Evolutionary conservation across 2,888 invertebrate genomes (phyloP).

Genomic region (Margaritifera margaritifera): DNA sequence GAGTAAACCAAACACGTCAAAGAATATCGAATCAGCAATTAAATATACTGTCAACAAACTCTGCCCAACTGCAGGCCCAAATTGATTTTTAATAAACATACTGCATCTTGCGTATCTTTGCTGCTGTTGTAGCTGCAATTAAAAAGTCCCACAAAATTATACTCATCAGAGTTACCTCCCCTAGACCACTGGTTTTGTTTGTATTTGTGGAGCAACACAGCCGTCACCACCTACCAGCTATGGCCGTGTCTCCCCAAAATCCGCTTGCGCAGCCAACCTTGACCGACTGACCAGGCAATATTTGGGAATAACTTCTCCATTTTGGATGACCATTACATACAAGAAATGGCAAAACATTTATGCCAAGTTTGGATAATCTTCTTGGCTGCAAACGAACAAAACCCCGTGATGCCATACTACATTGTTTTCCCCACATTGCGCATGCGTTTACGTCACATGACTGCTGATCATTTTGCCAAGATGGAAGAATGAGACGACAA

Average conservation of each 20-base stretch:
- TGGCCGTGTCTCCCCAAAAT: slow-evolving; percentile 76
- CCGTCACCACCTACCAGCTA: slow-evolving; percentile 67
- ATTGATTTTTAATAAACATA: too few relatives aligned
- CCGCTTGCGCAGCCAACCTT: slow-evolving; percentile 75
- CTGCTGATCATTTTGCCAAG: slow-evolving; percentile 47
- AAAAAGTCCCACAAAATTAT: too few relatives aligned
- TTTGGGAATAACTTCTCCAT: slow-evolving; percentile 27
- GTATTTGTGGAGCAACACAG: too few relatives aligned
- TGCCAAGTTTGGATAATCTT: neutral
- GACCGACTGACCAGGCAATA: slow-evolving; percentile 49
- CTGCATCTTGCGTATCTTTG: too few relatives aligned
- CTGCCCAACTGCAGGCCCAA: too few relatives aligned
- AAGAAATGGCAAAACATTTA: neutral
- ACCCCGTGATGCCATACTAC: too few relatives aligned
- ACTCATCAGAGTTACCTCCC: too few relatives aligned
- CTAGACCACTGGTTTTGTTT: too few relatives aligned
- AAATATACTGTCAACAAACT: too few relatives aligned
- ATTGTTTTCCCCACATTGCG: slow-evolving; percentile 20
- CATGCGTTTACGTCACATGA: slow-evolving; percentile 58
- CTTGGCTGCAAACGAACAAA: neutral
- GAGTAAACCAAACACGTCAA: too few relatives aligned
- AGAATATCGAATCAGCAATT: too few relatives aligned
- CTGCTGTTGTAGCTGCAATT: too few relatives aligned
- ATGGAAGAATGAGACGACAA: slow-evolving; percentile 52
- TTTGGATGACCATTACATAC: slow-evolving; percentile 18